These are phyloP conservation scores for Caenorhabditis sulstoni DNA, from an alignment of 2,888 invertebrate genomes.

Conservation along the genomic window DNA sequence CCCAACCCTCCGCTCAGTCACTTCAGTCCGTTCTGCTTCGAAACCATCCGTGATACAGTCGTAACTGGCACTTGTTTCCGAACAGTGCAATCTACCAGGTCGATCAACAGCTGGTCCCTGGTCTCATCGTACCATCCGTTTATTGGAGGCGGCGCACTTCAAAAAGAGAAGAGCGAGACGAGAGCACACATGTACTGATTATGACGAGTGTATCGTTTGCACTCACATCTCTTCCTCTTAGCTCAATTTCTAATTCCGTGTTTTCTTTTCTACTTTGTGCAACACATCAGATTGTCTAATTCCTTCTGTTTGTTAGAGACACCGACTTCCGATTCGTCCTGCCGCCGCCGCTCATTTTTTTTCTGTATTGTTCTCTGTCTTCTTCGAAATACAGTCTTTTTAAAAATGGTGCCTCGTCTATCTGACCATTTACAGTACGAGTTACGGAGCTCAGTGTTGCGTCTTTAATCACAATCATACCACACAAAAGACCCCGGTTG, in stretches of 20 bases:
- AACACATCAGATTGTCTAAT: conserved; percentile 2
- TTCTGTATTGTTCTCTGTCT: background rate
- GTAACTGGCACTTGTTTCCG: too few species aligned
- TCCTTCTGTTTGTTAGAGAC: background rate
- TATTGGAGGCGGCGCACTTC: conserved; percentile 12
- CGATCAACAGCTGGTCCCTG: conserved; percentile 25
- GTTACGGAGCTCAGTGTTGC: too few species aligned
- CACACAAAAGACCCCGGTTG: background rate
- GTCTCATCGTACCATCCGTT: background rate
- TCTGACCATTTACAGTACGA: too few species aligned
- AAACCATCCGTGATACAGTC: background rate
- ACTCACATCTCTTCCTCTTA: background rate
- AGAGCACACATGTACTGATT: conserved; percentile 37
- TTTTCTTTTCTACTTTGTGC: conserved; percentile 27
- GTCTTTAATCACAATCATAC: too few species aligned
- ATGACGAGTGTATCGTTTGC: conserved; percentile 24
- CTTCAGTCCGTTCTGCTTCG: conserved; percentile 22
- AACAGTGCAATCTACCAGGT: conserved; percentile 18
- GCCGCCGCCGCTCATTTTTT: background rate
- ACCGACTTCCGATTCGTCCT: too few species aligned
- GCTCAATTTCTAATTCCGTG: conserved; percentile 9
- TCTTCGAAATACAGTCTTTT: conserved; percentile 3
- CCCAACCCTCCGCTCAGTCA: background rate
- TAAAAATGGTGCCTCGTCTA: too few species aligned
- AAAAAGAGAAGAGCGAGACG: conserved; percentile 16